Evolutionary conservation across 2,113 vertebrate species (phyloP), one percentile per base, ranked within the genome.

Genomic region (Numenius arquata): DNA sequence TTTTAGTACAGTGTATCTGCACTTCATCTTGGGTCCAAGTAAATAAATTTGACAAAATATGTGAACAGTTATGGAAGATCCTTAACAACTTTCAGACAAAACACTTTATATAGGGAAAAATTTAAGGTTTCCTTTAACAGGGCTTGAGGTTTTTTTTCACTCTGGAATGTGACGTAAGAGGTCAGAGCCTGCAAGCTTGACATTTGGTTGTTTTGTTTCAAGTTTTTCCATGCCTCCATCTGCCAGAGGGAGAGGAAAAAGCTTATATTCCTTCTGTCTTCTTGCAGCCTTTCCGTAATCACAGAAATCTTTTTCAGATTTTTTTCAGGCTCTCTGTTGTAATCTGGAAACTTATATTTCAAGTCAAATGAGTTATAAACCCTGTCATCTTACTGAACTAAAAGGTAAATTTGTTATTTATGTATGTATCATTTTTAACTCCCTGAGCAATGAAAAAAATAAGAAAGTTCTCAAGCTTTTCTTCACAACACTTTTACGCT

Each of bases 61-160:
- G 62, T 88, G 71, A 89, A 88, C 26, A 27, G 32, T 36, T 88
- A 52, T n/a, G 38, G 32, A 93, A 79, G 25, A 63, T 66, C 41
- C 84, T 92, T 80, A 89, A 86, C 11, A 95, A 15, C 52, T 93
- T 84, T 96, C 50, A 85, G 62, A 66, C 19, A 62, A 82, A 65
- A 16, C 12, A 56, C 21, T 93, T 92, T 52, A 63, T 70, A 19
- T 6, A 40, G 10, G 5, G 22, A 67, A 74, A 88, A 58, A 80
- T 9, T 18, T 87, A 86, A 92, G 7, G 4, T 83, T 95, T 90
- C 8, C 29, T 90, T 90, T 62, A 53, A 75, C 15, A 62, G 10
- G 4, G 16, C 1, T 62, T 86, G 52, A 62, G 14, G 4, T 7
- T 30, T 21, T 52, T 41, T 79, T 92, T 63, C 5, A 45, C 27